These are phyloP conservation scores for Herpailurus yagouaroundi DNA, from an alignment of 2,113 vertebrate genomes.

Conservation along the genomic window DNA sequence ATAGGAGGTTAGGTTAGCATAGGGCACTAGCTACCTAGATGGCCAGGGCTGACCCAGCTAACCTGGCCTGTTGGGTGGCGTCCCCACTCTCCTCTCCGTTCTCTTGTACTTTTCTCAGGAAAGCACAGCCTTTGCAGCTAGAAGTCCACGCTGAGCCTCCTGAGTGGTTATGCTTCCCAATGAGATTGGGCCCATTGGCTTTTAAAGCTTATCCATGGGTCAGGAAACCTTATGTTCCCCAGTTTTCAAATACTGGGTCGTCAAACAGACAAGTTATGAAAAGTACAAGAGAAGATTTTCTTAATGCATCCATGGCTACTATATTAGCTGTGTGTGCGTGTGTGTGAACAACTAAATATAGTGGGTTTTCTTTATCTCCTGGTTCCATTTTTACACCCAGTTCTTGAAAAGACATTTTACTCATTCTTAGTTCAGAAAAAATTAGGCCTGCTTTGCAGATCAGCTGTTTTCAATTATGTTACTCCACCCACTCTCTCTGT, in stretches of 20 bases:
- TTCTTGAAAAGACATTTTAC: constrained; percentile 75
- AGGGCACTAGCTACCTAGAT: background rate
- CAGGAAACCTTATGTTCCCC: background rate
- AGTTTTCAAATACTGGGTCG: background rate
- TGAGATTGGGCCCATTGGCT: background rate
- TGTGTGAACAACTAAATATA: constrained; percentile 59
- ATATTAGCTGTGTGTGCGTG: background rate
- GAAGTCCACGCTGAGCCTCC: background rate
- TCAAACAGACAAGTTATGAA: background rate
- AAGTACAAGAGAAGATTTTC: background rate
- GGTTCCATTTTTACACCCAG: constrained; percentile 48
- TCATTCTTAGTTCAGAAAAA: constrained; percentile 62
- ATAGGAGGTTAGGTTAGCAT: background rate
- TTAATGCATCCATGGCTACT: background rate
- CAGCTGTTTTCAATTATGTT: constrained; percentile 58
- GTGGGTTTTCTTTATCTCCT: constrained; percentile 54
- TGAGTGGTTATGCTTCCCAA: background rate
- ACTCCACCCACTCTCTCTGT: constrained; percentile 21
- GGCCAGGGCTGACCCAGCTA: background rate
- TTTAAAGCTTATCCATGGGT: background rate
- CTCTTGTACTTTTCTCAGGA: background rate
- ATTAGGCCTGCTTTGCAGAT: constrained; percentile 1
- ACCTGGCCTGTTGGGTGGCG: background rate
- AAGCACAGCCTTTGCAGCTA: background rate
- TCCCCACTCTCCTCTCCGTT: background rate